Base-by-base conservation (phyloP, 2,113 vertebrate species). In the Onychostoma macrolepis region DNA sequence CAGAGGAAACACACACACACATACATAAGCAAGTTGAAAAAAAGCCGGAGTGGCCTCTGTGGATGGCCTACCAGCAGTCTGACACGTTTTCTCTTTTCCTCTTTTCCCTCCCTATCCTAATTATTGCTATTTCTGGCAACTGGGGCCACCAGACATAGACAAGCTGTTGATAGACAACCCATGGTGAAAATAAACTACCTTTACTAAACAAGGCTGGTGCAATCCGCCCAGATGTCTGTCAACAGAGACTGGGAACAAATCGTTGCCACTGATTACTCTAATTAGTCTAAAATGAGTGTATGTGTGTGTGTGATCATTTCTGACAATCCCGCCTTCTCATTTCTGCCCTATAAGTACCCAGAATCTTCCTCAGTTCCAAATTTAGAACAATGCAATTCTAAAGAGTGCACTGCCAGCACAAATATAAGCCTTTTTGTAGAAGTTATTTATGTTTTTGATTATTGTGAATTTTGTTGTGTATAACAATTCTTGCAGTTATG, bases 11-110 rank as follows among this genome's bases (percentile, higher is more conserved):
- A 87, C 38, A 88, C 85, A 88, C 85, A 84, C 78, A 50, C 88
- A 83, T 79, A 87, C 77, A 92, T 81, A 90, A 87, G 88, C 7
- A 28, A 48, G 38, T 48, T 58, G 88, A 86, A 89, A 92, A 50
- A 90, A 90, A 89, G 88, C 90, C 90, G 72, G 76, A 48, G 56
- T 38, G 85, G 77, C 86, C 89, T 41, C 7, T 77, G 85, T 6
- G 4, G 86, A 91, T 90, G 84, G 92, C 15, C 36, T 91, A 94
- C 91, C 92, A 88, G 69, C 89, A 19, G 88, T 91, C 79, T 83
- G 88, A 95, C 95, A 95, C 93, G 93, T 95, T 96, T 95, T 94
- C 94, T 90, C 92, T 94, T 88, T 94, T 94, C 93, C 94, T 93
- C 92, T 86, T 90, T 92, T 93, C 89, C 94, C 90, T 88, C 93